These are phyloP conservation scores for Sebastes kiyomatsui DNA, from an alignment of 2,797 vertebrate genomes.

Conservation along the genomic window DNA sequence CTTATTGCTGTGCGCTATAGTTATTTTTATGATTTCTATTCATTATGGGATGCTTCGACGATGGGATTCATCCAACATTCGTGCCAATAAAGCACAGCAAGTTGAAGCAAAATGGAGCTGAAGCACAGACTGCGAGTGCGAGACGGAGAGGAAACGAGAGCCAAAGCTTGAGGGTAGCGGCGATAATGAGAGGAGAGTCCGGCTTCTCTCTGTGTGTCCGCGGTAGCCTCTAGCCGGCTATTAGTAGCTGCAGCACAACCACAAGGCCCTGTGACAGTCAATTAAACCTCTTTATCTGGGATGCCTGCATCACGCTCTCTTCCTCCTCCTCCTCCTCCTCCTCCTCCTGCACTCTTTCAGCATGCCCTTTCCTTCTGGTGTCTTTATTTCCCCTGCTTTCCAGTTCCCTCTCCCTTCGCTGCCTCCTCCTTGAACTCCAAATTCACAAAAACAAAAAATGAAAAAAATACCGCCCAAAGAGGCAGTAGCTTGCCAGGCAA, in stretches of 20 bases:
- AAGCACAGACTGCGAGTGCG: constrained; percentile 24
- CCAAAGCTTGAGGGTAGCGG: constrained; percentile 47
- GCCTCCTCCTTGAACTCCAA: constrained; percentile 45
- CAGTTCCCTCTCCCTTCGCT: constrained; percentile 3
- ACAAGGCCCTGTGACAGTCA: constrained; percentile 86
- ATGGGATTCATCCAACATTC: constrained; percentile 4
- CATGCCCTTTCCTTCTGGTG: constrained; percentile 47
- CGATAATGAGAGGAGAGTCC: constrained; percentile 74
- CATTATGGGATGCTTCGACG: constrained; percentile 8
- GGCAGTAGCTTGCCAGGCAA: constrained; percentile 22
- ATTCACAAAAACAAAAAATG: constrained; percentile 17
- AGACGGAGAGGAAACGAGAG: constrained; percentile 51
- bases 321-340: background rate
- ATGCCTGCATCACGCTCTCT: constrained; percentile 59
- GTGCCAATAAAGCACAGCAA: constrained; percentile 9
- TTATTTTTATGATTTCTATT: constrained; percentile 26
- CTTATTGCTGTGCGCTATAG: background rate
- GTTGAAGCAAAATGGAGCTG: constrained; percentile 20
- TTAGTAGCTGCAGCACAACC: constrained; percentile 68
- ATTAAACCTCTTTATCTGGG: constrained; percentile 91
- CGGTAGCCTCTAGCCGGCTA: constrained; percentile 75
- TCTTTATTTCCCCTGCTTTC: constrained; percentile 42
- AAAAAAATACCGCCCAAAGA: background rate
- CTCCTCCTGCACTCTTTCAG: constrained; percentile 20
- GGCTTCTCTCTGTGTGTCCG: constrained; percentile 72